phyloP scores from a whole-genome alignment of 2,888 invertebrate species.

The Sesamia inferens region DNA sequence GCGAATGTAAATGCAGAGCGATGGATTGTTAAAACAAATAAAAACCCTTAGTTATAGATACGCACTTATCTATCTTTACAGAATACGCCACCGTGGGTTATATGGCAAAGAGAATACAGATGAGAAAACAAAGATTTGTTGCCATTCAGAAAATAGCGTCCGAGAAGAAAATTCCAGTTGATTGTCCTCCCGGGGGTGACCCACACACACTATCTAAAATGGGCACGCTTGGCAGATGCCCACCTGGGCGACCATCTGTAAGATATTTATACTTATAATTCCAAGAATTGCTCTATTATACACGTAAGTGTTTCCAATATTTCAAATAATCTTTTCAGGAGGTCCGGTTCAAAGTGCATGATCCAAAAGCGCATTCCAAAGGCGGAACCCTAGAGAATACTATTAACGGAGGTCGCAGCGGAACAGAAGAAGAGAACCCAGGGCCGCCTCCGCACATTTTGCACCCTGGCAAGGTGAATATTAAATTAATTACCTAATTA shows the following conservation, averaged over 20 bases:
- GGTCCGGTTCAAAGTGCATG: slow-evolving; percentile 98
- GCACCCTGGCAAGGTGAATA: slow-evolving; percentile 94
- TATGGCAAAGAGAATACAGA: slow-evolving; percentile 98
- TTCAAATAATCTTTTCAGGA: slow-evolving; percentile 90
- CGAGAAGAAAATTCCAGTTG: slow-evolving; percentile 95
- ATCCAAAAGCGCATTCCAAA: slow-evolving; percentile 97
- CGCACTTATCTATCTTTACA: slow-evolving; percentile 81
- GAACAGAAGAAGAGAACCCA: slow-evolving; percentile 91
- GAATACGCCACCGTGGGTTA: slow-evolving; percentile 99
- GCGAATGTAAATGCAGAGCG: slow-evolving; percentile 51
- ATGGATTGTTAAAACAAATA: slow-evolving; percentile 10
- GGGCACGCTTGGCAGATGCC: slow-evolving; percentile 93
- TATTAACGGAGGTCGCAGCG: slow-evolving; percentile 93
- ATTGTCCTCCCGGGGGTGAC: slow-evolving; percentile 92
- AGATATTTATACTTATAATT: slow-evolving; percentile 59
- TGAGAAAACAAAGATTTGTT: slow-evolving; percentile 97
- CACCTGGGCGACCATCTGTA: slow-evolving; percentile 88
- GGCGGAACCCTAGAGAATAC: slow-evolving; percentile 97
- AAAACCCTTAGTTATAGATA: slow-evolving; percentile 32
- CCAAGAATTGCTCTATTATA: background rate
- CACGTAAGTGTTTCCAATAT: slow-evolving; percentile 8
- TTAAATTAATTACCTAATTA: background rate
- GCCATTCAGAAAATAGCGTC: slow-evolving; percentile 97
- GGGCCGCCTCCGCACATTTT: slow-evolving; percentile 93
- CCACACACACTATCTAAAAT: slow-evolving; percentile 92